Evolutionary conservation across 2,797 vertebrate genomes (phyloP).

Genomic region (Zenarchopterus dispar): DNA sequence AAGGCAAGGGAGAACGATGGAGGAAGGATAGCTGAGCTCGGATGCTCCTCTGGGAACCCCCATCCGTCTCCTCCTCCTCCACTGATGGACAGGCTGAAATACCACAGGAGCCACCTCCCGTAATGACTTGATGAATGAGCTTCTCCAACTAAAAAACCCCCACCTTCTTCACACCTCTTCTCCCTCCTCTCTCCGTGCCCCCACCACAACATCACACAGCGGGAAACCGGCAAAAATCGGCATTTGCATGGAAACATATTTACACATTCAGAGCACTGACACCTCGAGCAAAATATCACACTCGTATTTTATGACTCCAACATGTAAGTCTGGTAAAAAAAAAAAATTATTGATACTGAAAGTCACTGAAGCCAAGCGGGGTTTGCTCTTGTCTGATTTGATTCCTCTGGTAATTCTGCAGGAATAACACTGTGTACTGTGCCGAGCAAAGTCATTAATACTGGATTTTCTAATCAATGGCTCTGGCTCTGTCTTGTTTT

Average conservation of each 20-base stretch:
- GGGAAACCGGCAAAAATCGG: slow-evolving; percentile 18
- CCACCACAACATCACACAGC: slow-evolving; percentile 32
- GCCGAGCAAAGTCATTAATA: slow-evolving; percentile 68
- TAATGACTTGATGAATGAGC: slow-evolving; percentile 87
- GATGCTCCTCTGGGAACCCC: slow-evolving; percentile 74
- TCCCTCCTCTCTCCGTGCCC: slow-evolving; percentile 27
- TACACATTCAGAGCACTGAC: slow-evolving; percentile 16
- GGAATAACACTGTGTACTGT: slow-evolving; percentile 40
- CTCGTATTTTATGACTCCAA: not conserved
- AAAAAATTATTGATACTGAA: slow-evolving; percentile 10
- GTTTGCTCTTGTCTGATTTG: slow-evolving; percentile 39
- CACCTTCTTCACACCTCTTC: slow-evolving; percentile 39
- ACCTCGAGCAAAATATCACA: not conserved
- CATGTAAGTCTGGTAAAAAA: slow-evolving; percentile 3
- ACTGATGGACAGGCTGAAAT: slow-evolving; percentile 77
- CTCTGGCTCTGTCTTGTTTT: slow-evolving; percentile 66
- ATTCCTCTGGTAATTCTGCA: slow-evolving; percentile 47
- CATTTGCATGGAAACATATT: slow-evolving; percentile 31
- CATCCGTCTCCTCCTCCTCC: slow-evolving; percentile 58
- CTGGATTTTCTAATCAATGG: slow-evolving; percentile 76
- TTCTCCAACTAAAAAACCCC: slow-evolving; percentile 53
- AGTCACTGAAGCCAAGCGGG: slow-evolving; percentile 14
- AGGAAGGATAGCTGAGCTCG: slow-evolving; percentile 37
- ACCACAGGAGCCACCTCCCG: slow-evolving; percentile 80
- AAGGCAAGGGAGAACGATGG: slow-evolving; percentile 23